Evolutionary conservation across 2,888 invertebrate species (phyloP).

Genomic region (Callimorpha dominula): DNA sequence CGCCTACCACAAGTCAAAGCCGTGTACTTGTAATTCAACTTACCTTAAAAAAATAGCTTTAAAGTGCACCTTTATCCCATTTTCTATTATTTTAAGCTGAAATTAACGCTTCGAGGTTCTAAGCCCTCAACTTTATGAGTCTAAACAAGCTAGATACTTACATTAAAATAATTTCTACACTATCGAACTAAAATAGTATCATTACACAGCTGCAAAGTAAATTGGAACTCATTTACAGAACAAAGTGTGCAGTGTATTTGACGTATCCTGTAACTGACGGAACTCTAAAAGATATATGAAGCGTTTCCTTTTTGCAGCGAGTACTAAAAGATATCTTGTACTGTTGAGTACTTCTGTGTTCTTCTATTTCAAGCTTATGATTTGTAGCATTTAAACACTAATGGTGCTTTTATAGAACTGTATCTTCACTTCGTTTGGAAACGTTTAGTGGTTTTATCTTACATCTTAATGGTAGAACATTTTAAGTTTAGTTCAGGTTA

Average conservation of each 20-base stretch:
- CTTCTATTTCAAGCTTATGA: background rate
- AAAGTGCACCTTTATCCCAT: background rate
- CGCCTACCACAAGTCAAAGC: background rate
- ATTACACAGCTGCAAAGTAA: conserved; percentile 24
- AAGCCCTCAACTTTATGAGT: background rate
- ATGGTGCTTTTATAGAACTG: conserved; percentile 13
- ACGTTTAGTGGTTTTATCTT: background rate
- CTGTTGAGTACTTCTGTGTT: background rate
- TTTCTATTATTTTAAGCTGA: background rate
- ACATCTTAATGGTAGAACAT: background rate
- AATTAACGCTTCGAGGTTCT: background rate
- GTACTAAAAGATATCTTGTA: conserved; percentile 8
- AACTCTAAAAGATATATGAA: conserved; percentile 13
- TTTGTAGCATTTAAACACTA: conserved; percentile 9
- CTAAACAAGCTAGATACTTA: background rate
- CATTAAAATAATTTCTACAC: background rate
- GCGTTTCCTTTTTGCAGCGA: conserved; percentile 8
- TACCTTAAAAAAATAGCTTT: background rate
- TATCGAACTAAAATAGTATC: background rate
- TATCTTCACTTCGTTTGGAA: background rate
- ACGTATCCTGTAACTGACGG: conserved; percentile 28
- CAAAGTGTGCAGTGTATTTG: conserved; percentile 37
- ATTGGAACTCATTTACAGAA: conserved; percentile 45
- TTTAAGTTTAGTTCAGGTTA: background rate
- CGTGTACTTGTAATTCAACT: background rate